Percentiles rank a stretch among this genome's conserved stretches.
These are phyloP conservation scores for Trichogramma dendrolimi DNA, from an alignment of 2,888 invertebrate species.

Conservation along the genomic window DNA sequence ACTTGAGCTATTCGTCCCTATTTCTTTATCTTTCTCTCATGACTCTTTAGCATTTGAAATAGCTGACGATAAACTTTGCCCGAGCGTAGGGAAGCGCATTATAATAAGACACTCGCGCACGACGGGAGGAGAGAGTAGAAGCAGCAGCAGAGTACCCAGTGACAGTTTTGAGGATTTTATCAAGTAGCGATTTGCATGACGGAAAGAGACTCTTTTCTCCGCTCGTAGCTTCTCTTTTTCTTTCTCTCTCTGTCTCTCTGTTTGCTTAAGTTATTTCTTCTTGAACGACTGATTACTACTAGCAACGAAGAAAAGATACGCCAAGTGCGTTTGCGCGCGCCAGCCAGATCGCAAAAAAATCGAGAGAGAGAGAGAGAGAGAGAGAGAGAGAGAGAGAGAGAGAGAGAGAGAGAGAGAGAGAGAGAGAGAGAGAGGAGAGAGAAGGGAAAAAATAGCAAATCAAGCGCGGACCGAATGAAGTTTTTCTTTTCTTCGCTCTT, in stretches of 20 bases:
- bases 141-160: not conserved
- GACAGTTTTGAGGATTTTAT: constrained; percentile 20
- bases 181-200: constrained; percentile 19
- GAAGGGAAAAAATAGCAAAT: not conserved
- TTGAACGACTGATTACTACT: constrained; percentile 6
- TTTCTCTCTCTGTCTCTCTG: not conserved
- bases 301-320: not conserved
- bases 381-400: not conserved
- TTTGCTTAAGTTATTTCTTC: constrained; percentile 15
- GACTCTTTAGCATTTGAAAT: constrained; percentile 9
- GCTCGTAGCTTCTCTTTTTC: no score
- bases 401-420: not conserved
- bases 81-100: not conserved
- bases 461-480: not conserved
- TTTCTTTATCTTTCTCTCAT: no score
- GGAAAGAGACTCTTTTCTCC: not conserved
- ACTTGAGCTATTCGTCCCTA: no score
- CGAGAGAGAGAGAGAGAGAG: not conserved
- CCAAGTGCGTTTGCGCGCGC: not conserved
- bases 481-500: no score
- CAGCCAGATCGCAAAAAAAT: not conserved
- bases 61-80: constrained; percentile 15
- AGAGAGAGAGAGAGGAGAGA: not conserved
- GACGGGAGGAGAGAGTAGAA: not conserved
- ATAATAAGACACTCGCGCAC: not conserved